Evolutionary conservation across 2,113 vertebrate genomes (phyloP), one percentile per base, ranked within the genome.

Genomic region (Lepus timidus): DNA sequence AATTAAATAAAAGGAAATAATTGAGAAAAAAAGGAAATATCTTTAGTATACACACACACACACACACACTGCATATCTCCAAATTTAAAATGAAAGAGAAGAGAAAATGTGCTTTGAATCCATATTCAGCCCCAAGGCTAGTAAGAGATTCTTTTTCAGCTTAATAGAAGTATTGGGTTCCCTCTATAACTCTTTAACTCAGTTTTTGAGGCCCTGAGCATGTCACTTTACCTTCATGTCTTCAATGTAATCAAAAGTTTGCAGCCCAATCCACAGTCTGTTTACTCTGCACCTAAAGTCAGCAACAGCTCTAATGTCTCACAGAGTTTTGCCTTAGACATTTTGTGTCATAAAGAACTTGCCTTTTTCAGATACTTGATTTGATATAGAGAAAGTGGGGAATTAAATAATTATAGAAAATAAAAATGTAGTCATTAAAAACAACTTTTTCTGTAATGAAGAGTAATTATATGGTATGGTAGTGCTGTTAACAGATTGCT

Each of bases 391-490:
- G 44, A 65, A 81, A 75, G 3, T 19, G 3, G 29, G 39, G 0
- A 65, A 83, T 92, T 70, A 82, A 95, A 92, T 93, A 95, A 92
- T 90, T 83, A 93, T 36, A 83, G 76, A 78, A 49, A 51, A 62
- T 36, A 94, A 90, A 95, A 81, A 52, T 27, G 4, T 76, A 86
- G 58, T 74, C 13, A 90, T 87, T 78, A 74, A 82, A 44, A 90
- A 84, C 74, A 19, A 44, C 23, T 83, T 90, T 80, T 94, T 93
- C 23, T 91, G 12, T 25, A 51, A 36, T 65, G 52, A 93, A 58
- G 73, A 91, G 62, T 87, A 78, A 87, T 83, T 83, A 87, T 36
- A 62, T 62, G 67, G 55, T 39, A 39, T 64, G 44, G n/a, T 9
- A 76, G 36, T 16, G 62, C 7, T 78, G 23, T 70, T 90, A 25